A percentile compares a stretch with the other conserved stretches of the same genome.
Conservation (phyloP, 1,140 invertebrate species). For the Drosophila lacteicornis region DNA sequence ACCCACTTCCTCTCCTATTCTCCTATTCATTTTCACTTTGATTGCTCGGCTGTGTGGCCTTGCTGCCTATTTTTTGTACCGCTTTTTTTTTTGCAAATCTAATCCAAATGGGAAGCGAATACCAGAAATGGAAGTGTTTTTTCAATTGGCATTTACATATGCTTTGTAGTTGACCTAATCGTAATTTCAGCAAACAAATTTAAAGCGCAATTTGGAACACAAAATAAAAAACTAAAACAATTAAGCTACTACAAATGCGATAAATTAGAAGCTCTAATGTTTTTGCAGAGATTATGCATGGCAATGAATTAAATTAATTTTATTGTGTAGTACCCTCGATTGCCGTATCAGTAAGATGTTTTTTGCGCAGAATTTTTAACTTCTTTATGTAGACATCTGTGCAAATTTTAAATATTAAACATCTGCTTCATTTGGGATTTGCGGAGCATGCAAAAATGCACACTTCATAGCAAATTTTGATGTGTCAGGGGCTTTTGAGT, state of each 20-base stretch:
- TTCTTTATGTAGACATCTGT: conserved; percentile 13
- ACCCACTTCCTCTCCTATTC: conserved; percentile 9
- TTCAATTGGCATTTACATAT: conserved; percentile 36
- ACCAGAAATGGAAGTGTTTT: conserved; percentile 38
- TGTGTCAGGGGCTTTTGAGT: conserved; percentile 15
- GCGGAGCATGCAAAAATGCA: neutral
- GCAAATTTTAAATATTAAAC: conserved; percentile 24
- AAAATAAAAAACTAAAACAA: conserved; percentile 14
- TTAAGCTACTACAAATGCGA: conserved; percentile 25
- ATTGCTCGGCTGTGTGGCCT: conserved; percentile 34
- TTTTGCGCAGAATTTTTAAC: conserved; percentile 1
- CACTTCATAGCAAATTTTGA: conserved; percentile 13
- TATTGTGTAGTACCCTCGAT: neutral
- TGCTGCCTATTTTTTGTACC: conserved; percentile 24
- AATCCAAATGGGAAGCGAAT: conserved; percentile 45
- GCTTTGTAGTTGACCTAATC: conserved; percentile 36
- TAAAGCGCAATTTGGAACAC: conserved; percentile 23
- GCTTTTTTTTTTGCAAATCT: conserved; percentile 34
- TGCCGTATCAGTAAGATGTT: conserved; percentile 4
- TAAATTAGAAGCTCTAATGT: conserved; percentile 24
- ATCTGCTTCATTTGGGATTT: conserved; percentile 12
- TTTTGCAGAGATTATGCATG: conserved; percentile 18
- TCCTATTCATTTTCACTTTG: conserved; percentile 28
- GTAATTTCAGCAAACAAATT: conserved; percentile 33
- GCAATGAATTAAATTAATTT: conserved; percentile 32